These are phyloP conservation scores for Eretmochelys imbricata DNA, from an alignment of 2,113 vertebrate species.

Conservation along the genomic window DNA sequence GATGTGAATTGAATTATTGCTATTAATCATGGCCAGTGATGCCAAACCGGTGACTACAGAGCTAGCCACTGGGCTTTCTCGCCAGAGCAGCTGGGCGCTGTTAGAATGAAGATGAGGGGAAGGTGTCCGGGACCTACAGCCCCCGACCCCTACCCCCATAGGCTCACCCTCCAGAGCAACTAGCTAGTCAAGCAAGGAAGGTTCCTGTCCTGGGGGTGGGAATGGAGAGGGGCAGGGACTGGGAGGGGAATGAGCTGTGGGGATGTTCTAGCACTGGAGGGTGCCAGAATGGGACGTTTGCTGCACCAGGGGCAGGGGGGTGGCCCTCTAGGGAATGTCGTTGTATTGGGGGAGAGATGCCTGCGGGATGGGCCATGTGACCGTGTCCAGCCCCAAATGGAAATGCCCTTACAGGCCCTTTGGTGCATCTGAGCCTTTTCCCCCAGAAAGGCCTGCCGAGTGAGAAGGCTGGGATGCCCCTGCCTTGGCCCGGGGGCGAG, in stretches of 20 bases:
- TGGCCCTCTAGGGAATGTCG: no score
- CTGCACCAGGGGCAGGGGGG: no score
- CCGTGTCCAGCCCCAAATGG: background rate
- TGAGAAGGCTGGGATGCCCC: background rate
- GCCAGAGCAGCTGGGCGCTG: fast-evolving
- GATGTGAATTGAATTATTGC: background rate
- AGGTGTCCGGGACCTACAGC: fast-evolving
- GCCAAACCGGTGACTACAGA: background rate
- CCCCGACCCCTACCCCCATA: fast-evolving
- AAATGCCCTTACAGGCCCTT: background rate
- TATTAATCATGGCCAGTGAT: background rate
- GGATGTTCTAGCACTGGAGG: background rate
- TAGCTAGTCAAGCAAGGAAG: fast-evolving
- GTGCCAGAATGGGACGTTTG: background rate
- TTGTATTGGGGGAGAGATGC: background rate
- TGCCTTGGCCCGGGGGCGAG: no score
- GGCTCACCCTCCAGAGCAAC: background rate
- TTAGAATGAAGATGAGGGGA: background rate
- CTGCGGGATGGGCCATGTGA: background rate
- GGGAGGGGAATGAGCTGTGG: background rate
- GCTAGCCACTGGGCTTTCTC: background rate
- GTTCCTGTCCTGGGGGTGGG: background rate
- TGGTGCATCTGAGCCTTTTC: background rate
- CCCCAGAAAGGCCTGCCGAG: background rate
- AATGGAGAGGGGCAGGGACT: background rate